Percentiles rank a stretch among this genome's conserved stretches.
Evolutionary conservation across 2,113 vertebrate genomes (phyloP).

Genomic region (Rhegmatorhina hoffmannsi): DNA sequence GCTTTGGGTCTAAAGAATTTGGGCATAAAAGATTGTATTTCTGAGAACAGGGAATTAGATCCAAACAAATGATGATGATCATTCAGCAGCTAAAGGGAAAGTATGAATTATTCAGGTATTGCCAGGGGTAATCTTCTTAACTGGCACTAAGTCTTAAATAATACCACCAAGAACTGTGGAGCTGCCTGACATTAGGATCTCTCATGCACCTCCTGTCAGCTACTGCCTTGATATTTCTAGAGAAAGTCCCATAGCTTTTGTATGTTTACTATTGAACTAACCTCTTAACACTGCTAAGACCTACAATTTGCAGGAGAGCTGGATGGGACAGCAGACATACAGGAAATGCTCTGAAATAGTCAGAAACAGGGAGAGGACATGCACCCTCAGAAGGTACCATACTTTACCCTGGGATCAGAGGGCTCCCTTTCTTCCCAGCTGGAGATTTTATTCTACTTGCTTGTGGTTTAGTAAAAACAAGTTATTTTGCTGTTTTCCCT

Average conservation of each 20-base stretch:
- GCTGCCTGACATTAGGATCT: not conserved
- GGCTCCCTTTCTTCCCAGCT: not conserved
- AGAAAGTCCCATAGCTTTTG: not conserved
- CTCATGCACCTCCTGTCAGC: not conserved
- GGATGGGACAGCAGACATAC: not conserved
- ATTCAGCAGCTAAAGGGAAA: not conserved
- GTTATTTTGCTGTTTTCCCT: constrained; percentile 4
- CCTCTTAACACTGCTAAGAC: not conserved
- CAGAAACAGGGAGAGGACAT: not conserved
- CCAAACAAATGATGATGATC: not conserved
- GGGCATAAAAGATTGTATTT: not conserved
- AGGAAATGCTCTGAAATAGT: not conserved
- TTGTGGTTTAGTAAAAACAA: constrained; percentile 31
- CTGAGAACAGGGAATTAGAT: not conserved
- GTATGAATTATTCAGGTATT: not conserved
- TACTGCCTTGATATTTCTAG: not conserved
- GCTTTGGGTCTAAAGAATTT: not conserved
- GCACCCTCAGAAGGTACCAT: not conserved
- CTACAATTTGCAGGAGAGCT: not conserved
- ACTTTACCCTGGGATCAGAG: not conserved
- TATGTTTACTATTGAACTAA: not conserved
- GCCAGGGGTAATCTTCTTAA: not conserved
- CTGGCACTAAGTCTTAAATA: not conserved
- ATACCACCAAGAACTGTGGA: not conserved
- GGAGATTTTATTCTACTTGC: not conserved